Base-by-base conservation (phyloP, 2,797 vertebrate genomes). In the Notolabrus celidotus region DNA sequence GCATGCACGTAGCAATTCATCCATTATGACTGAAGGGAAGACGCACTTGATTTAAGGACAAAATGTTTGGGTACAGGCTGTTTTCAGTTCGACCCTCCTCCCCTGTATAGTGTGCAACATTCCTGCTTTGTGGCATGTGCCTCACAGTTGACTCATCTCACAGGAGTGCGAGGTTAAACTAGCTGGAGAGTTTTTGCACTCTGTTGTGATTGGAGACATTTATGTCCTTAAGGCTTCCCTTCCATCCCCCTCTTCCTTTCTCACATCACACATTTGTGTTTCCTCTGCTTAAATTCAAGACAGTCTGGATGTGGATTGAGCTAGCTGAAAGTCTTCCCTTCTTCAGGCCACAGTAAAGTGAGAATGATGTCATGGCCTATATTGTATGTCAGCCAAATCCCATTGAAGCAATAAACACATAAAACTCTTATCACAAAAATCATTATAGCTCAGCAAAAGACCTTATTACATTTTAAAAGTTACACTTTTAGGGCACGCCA, bases 91-190 rank as follows among this genome's bases (percentile, higher is more conserved):
- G 56, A 69, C 73, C 67, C 51, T 38, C 62, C 65, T 77, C 57
- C 72, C 14, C 27, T 60, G 58, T 53, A 17, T 59, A 56, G 64
- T 78, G 74, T 80, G 78, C 85, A 86, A 91, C 88, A 88, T 89
- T 91, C 84, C 77, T 78, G 41, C 73, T 79, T 74, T 81, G 66
- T 78, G 46, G 86, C 72, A 88, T 89, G 80, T 72, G 82, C 75
- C 75, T 90, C 79, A 82, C 61, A 83, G 84, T 90, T 95, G 93
- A 93, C 86, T 92, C 92, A 94, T 93, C 89, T 64, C 86, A 88
- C 55, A 46, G 25, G 52, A 71, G 82, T 91, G 90, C 87, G 89
- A 93, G 85, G 58, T 91, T 84, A 88, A 93, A 86, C 83, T 38
- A 60, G 73, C 72, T 72, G 38, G 77, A 87, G 71, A 88, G 77